Base-by-base conservation (phyloP, 1,140 invertebrate species). In the Triops longicaudatus region DNA sequence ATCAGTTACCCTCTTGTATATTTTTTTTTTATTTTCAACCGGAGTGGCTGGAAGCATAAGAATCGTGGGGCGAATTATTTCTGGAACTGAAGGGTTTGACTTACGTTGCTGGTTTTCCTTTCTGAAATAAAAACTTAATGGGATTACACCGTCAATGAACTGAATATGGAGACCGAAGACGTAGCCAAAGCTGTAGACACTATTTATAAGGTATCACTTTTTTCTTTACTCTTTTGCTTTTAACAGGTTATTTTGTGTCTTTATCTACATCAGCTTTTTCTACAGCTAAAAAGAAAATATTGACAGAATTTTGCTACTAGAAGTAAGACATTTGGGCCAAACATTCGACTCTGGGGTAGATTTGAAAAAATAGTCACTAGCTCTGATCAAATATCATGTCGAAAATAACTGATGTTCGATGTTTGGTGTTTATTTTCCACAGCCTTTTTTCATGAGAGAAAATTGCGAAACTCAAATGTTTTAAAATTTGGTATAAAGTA, bases 201-300 rank as follows among this genome's bases (percentile, higher is more conserved):
- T 26, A 50, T 50, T 74, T 79, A 79, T 76, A 79, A 79, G 78
- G 78, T 79, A 79, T 12, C 26, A 44, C 77, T 6, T 63, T 37
- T 37, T 37, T 2, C 6, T 63, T 5, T 22, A 63, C 6, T 63
- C 22, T 63, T 22, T n/a, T 12, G 17, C 1, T 22, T 22, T 63
- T 0, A 14, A 22, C n/a, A 63, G 31, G 31, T 37, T 37, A 37
- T 37, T 37, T 37, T 37, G 31, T n/a, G n/a, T n/a, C n/a, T n/a
- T n/a, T n/a, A n/a, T n/a, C n/a, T n/a, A n/a, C n/a, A n/a, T n/a
- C n/a, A n/a, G n/a, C n/a, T n/a, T n/a, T n/a, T n/a, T n/a, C n/a
- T n/a, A n/a, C n/a, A n/a, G n/a, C n/a, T n/a, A n/a, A n/a, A n/a
- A n/a, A n/a, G n/a, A n/a, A n/a, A n/a, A n/a, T n/a, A n/a, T n/a